Conservation (phyloP, 92 coral and sea anemone genomes). For the Zoanthus solanderi region DNA sequence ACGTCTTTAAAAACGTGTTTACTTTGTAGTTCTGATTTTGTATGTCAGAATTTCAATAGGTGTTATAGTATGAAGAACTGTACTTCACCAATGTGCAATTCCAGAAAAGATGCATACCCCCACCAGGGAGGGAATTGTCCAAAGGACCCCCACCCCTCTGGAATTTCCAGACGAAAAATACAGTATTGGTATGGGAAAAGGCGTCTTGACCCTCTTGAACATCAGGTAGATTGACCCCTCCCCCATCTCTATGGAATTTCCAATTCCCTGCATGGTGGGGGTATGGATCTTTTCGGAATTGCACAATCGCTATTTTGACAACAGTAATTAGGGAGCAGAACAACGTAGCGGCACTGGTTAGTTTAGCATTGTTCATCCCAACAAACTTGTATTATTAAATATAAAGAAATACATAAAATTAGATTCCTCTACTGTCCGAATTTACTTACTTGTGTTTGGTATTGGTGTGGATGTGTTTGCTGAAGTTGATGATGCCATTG, state of each 20-base stretch:
- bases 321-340: conserved; percentile 11
- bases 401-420: conserved; percentile 29
- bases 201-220: not conserved
- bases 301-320: conserved; percentile 5
- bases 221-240: conserved; percentile 12
- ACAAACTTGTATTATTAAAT: conserved; percentile 16
- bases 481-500: conserved; percentile 27
- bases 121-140: conserved; percentile 15
- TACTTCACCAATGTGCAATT: not conserved
- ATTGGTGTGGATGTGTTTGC: conserved; percentile 26
- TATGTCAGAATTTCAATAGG: conserved; percentile 6
- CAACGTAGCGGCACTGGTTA: conserved; percentile 19
- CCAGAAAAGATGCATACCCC: not conserved
- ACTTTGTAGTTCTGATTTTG: conserved; percentile 2
- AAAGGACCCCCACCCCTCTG: conserved; percentile 35
- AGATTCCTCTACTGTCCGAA: conserved; percentile 14
- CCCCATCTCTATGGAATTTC: conserved; percentile 1
- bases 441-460: conserved; percentile 34
- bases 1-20: not conserved
- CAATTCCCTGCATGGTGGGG: not conserved
- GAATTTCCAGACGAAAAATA: conserved; percentile 23
- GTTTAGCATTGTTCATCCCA: conserved; percentile 10
- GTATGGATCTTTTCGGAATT: not conserved
- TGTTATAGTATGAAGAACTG: conserved; percentile 1
- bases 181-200: conserved; percentile 12